Evolutionary conservation across 2,797 vertebrate genomes (phyloP), one percentile per base, ranked within the genome.

Genomic region (Bradypus variegatus): DNA sequence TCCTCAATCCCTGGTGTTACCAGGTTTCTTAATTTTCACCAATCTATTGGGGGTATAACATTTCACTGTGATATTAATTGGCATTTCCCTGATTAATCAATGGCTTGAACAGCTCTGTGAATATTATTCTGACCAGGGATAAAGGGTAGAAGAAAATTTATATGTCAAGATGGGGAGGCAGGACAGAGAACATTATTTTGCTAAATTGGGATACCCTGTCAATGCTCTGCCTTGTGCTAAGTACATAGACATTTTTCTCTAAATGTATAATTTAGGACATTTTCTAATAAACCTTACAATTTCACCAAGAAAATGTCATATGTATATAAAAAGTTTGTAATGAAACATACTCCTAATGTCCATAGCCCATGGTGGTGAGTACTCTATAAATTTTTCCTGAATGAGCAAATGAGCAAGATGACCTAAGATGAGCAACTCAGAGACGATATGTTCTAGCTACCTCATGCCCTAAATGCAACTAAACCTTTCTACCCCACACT

Each of bases 261-360:
- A 93, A 85, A 70, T 70, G 41, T 33, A 67, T 60, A 88, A 90
- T 90, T 73, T 85, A 91, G 29, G 23, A 41, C 48, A 94, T 72
- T 19, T n/a, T 94, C 55, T 85, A 82, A 93, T 9, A 45, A 62
- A 88, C 70, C 21, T 90, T 89, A 69, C 10, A 94, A n/a, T 80
- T 89, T 90, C 77, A 84, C 36, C 38, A 69, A 58, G 83, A 92
- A 95, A 93, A 89, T 86, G 73, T 23, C 19, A 88, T 69, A 27
- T n/a, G 8, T n/a, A 80, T 67, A 9, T 62, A 55, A 75, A 75
- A n/a, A 31, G 33, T 36, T 33, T 62, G 60, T 16, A 73, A 76
- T 48, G 27, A 60, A 86, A 77, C 29, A 45, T 5, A 48, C 80
- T 89, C 31, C 72, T 72, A 58, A 48, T 33, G 36, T 60, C n/a